Evolutionary conservation across 2,888 invertebrate genomes (phyloP).

Genomic region (Folsomia candida): DNA sequence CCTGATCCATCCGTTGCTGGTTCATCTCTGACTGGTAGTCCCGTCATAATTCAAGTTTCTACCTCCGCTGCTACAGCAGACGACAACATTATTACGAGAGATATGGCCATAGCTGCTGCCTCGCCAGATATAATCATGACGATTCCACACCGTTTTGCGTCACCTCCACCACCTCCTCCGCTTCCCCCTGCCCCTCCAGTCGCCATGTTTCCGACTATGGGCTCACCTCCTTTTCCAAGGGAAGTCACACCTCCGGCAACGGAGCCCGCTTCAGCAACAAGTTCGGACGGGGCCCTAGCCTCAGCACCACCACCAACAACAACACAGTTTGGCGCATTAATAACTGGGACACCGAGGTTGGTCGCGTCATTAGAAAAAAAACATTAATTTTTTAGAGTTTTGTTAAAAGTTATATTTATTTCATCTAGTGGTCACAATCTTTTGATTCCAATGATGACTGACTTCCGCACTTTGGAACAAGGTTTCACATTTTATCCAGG

Average conservation of each 20-base stretch:
- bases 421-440: slow-evolving; percentile 42
- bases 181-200: background rate
- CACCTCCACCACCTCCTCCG: background rate
- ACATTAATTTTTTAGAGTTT: background rate
- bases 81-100: background rate
- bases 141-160: background rate
- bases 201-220: background rate
- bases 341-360: slow-evolving; percentile 39
- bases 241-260: slow-evolving; percentile 2
- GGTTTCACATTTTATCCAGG: slow-evolving; percentile 38
- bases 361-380: background rate
- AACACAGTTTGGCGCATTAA: slow-evolving; percentile 30
- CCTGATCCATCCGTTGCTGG: no score
- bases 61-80: background rate
- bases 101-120: background rate
- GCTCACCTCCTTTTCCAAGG: background rate
- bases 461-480: slow-evolving; percentile 37
- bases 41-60: background rate
- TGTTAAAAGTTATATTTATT: background rate
- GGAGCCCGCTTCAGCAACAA: slow-evolving; percentile 1
- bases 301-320: slow-evolving; percentile 21
- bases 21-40: no score
- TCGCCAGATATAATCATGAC: background rate
- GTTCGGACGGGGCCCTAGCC: slow-evolving; percentile 37
- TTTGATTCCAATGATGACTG: slow-evolving; percentile 47